Evolutionary conservation across 1,140 invertebrate genomes (phyloP).

Genomic region (Campoletis sonorensis): DNA sequence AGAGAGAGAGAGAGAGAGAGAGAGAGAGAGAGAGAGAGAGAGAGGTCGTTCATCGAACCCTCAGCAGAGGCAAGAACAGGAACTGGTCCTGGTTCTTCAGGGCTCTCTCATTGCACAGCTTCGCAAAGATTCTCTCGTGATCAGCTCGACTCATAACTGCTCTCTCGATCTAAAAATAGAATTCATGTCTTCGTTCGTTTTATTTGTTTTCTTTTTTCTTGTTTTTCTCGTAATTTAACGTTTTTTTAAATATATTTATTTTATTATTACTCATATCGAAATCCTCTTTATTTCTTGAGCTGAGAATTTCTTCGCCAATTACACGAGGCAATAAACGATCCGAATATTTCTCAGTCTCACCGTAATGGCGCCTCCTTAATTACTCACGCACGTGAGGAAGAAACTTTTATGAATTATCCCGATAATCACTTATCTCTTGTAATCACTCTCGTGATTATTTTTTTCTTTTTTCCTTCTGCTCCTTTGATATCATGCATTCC

Average conservation of each 20-base stretch:
- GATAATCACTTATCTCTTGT: too few relatives aligned
- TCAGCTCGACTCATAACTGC: slow-evolving; percentile 1
- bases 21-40: slow-evolving; percentile 12
- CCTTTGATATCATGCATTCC: too few relatives aligned
- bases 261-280: not conserved
- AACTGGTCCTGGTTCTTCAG: slow-evolving; percentile 11
- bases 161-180: not conserved
- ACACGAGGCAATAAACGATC: not conserved
- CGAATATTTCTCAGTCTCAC: not conserved
- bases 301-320: not conserved
- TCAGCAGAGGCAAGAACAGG: not conserved
- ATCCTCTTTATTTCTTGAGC: not conserved
- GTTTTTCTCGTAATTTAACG: not conserved
- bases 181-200: not conserved
- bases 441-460: too few relatives aligned
- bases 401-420: too few relatives aligned
- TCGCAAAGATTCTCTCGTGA: slow-evolving; percentile 5
- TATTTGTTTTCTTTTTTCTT: not conserved
- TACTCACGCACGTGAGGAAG: too few relatives aligned
- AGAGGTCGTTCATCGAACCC: slow-evolving; percentile 21
- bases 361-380: too few relatives aligned
- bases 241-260: too few relatives aligned
- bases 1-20: not conserved
- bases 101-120: slow-evolving; percentile 4
- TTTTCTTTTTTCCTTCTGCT: too few relatives aligned